phyloP scores from a whole-genome alignment of 92 coral and sea anemone genomes.

The Parazoanthus atlanticus region DNA sequence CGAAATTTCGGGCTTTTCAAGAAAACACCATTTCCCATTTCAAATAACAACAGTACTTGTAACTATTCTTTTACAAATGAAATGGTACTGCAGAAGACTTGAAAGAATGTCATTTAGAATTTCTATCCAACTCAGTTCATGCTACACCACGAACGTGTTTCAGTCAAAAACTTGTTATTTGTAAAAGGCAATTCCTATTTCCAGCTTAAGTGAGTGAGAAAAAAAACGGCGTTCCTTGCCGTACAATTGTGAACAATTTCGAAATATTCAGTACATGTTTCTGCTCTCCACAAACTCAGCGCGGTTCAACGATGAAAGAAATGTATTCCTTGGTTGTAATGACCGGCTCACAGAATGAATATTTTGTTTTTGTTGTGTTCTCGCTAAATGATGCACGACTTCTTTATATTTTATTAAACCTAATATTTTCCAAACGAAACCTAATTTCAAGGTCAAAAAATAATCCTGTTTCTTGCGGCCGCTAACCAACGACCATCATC shows the following conservation, averaged over 20 bases:
- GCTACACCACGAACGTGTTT: too few relatives aligned
- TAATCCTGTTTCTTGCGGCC: slow-evolving; percentile 63
- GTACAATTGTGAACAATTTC: neutral
- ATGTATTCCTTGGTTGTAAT: neutral
- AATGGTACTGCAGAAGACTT: too few relatives aligned
- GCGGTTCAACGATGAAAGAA: neutral
- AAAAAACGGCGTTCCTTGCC: neutral
- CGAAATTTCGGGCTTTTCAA: neutral
- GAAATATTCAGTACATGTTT: neutral
- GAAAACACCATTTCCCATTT: neutral
- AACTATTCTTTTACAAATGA: too few relatives aligned
- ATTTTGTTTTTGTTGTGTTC: neutral
- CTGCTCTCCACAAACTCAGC: neutral
- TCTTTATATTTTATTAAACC: neutral
- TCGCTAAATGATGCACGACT: neutral
- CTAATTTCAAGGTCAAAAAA: slow-evolving; percentile 49
- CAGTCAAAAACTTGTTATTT: too few relatives aligned
- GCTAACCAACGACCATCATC: slow-evolving; percentile 51
- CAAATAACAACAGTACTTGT: neutral
- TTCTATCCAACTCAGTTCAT: too few relatives aligned
- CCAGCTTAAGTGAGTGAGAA: too few relatives aligned
- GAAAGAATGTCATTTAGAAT: too few relatives aligned
- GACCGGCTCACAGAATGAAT: neutral
- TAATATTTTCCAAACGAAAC: neutral
- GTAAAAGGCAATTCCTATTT: too few relatives aligned